These are phyloP conservation scores for Diadegma fenestrale DNA, from an alignment of 2,888 invertebrate species.

Conservation along the genomic window DNA sequence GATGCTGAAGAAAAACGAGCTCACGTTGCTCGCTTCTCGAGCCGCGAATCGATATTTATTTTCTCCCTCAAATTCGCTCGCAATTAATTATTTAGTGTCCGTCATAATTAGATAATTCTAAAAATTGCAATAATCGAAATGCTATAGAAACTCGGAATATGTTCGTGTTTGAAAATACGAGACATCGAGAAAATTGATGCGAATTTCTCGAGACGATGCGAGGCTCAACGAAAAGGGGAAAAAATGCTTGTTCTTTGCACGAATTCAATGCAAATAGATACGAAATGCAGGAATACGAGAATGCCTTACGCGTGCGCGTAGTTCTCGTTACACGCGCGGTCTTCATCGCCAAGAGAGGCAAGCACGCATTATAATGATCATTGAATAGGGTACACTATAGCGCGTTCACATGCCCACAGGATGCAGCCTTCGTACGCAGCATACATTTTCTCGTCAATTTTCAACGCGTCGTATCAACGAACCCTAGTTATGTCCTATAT, in stretches of 20 bases:
- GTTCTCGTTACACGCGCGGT: slow-evolving; percentile 53
- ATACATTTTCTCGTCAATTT: slow-evolving; percentile 67
- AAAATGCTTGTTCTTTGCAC: not conserved
- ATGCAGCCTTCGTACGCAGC: slow-evolving; percentile 62
- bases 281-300: slow-evolving; percentile 42
- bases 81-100: not conserved
- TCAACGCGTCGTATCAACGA: slow-evolving; percentile 58
- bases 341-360: slow-evolving; percentile 52
- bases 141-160: not conserved
- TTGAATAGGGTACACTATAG: slow-evolving; percentile 64
- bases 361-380: slow-evolving; percentile 67
- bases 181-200: not conserved
- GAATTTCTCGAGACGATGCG: too few species aligned
- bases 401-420: slow-evolving; percentile 57
- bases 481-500: slow-evolving; percentile 6
- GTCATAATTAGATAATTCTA: not conserved
- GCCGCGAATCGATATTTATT: not conserved
- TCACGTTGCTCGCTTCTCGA: not conserved
- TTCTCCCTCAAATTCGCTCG: not conserved
- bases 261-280: not conserved
- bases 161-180: not conserved
- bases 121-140: not conserved
- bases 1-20: not conserved
- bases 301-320: slow-evolving; percentile 57
- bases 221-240: too few species aligned